Evolutionary conservation across 2,888 invertebrate species (phyloP), one percentile per base, ranked within the genome.

Genomic region (Chloroclystis v-ata): DNA sequence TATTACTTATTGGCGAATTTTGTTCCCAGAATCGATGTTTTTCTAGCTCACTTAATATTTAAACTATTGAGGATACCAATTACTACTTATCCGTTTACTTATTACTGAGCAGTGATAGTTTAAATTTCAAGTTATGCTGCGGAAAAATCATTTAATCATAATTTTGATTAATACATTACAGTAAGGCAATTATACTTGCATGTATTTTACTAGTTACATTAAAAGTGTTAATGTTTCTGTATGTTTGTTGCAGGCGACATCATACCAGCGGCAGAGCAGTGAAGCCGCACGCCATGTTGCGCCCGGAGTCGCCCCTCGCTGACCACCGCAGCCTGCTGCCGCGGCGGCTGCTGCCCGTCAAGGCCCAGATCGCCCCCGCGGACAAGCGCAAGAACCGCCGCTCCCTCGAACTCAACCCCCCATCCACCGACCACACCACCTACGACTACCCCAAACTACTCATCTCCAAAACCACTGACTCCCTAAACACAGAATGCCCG

Each of bases 301-400:
- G 87, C 59, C 87, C 87, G 59, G 87, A 87, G 66, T 87, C 87
- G 42, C 86, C 87, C n/a, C 86, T 87, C 74, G 85, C 87, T 82
- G 87, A 87, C 67, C 87, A 87, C 63, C 85, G 87, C 74, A 86
- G 84, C 76, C 77, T 87, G 49, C 78, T 86, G 53, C 81, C 86
- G 44, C 78, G 87, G 51, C 82, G 87, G 54, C 72, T 87, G 61
- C 76, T 87, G 38, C 85, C 87, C 29, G 81, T 67, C 61, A 86
- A 86, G 63, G 85, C 87, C 20, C 87, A 87, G 49, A 85, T 86
- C 52, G 82, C 80, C 16, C 85, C 88, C 24, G 77, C 74, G 1
- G 86, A 87, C 63, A 88, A 86, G 57, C 75, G 78, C 49, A 84
- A 82, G 52, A 87, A 88, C 65, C 69, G 89, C 38, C 74, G 85